These are phyloP conservation scores for Notodonta ziczac DNA, from an alignment of 2,888 invertebrate species.

Conservation along the genomic window DNA sequence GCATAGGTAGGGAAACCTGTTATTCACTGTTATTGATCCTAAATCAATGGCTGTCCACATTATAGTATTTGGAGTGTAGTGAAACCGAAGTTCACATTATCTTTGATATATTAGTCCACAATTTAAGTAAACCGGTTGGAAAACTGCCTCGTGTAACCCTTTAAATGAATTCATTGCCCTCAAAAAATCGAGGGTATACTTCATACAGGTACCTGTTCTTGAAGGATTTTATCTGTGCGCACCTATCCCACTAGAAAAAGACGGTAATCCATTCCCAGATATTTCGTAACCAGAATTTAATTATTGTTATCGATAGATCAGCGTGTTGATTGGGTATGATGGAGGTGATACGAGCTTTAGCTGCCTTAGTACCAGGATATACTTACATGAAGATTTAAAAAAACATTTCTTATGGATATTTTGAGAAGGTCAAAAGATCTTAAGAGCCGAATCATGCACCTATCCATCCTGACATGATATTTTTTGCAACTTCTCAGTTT, in stretches of 20 bases:
- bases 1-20: slow-evolving; percentile 21
- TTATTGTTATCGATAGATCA: no score
- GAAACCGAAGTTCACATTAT: slow-evolving; percentile 23
- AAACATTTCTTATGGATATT: not conserved
- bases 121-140: slow-evolving; percentile 1
- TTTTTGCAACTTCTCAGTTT: not conserved
- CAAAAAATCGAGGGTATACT: not conserved
- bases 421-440: slow-evolving; percentile 4
- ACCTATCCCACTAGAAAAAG: no score
- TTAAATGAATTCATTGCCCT: not conserved
- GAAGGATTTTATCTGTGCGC: no score
- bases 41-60: slow-evolving; percentile 10
- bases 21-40: slow-evolving; percentile 18
- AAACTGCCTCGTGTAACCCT: not conserved
- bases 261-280: not conserved
- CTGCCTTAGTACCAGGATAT: no score
- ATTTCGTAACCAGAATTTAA: not conserved
- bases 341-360: no score
- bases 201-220: not conserved
- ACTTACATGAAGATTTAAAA: no score
- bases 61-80: slow-evolving; percentile 14
- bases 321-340: no score
- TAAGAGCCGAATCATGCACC: not conserved
- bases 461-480: not conserved
- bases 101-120: not conserved